Conservation (phyloP, 2,113 vertebrate genomes). For the Ellobius talpinus region DNA sequence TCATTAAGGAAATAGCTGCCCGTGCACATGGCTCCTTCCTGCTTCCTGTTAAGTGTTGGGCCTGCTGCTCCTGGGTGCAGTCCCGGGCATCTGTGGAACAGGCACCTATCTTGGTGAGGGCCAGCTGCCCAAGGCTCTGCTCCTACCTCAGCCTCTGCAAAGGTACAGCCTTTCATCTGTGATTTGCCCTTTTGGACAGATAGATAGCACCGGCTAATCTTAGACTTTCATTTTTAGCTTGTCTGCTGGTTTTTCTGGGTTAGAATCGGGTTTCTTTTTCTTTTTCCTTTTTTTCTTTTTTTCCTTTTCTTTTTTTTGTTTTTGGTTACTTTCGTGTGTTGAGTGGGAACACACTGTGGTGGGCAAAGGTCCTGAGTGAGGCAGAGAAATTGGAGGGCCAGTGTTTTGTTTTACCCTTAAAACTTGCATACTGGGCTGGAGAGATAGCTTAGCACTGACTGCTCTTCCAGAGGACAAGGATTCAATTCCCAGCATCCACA, state of each 20-base stretch:
- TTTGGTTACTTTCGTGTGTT: fast-evolving
- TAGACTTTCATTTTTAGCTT: background rate
- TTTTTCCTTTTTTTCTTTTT: too few relatives aligned
- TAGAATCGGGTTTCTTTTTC: background rate
- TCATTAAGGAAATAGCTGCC: background rate
- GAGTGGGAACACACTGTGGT: background rate
- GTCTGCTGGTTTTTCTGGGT: background rate
- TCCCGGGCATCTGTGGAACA: background rate
- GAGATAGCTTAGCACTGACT: too few relatives aligned
- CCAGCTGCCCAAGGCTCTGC: background rate
- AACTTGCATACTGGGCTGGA: background rate
- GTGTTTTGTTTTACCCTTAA: background rate
- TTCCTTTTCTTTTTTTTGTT: fast-evolving
- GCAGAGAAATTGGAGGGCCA: background rate
- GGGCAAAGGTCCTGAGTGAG: background rate
- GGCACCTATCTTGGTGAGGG: background rate
- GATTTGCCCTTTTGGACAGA: background rate
- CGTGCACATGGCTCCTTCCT: too few relatives aligned
- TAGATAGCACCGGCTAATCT: background rate
- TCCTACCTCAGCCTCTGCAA: background rate
- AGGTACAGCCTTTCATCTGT: background rate
- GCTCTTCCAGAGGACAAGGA: too few relatives aligned
- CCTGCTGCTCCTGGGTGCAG: background rate
- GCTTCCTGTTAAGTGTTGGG: background rate
- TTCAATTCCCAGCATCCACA: too few relatives aligned